phyloP scores from a whole-genome alignment of 30 jellyfish, hydroid and myxozoan species.

The Hydractinia echinata region DNA sequence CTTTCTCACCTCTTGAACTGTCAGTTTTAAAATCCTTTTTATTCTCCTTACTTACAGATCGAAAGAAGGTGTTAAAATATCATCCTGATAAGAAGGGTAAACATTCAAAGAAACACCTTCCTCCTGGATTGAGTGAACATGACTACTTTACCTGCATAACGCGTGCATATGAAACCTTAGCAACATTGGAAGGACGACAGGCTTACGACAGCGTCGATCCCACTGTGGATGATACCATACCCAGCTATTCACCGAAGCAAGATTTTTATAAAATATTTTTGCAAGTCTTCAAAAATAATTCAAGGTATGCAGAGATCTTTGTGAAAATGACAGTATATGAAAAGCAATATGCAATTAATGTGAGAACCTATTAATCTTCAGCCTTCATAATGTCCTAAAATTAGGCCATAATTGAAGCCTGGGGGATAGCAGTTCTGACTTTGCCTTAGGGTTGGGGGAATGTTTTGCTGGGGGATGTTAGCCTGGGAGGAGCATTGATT shows the following conservation, averaged over 20 bases:
- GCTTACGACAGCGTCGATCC: constrained; percentile 94
- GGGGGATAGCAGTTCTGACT: not conserved
- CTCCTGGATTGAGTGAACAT: constrained; percentile 73
- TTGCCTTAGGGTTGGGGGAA: not conserved
- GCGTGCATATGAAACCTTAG: constrained; percentile 73
- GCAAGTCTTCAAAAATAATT: constrained; percentile 48
- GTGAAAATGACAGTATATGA: too few relatives aligned
- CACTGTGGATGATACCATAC: constrained; percentile 66
- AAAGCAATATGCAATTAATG: too few relatives aligned
- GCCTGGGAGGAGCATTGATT: too few relatives aligned
- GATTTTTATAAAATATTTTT: constrained; percentile 62
- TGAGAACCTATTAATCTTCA: not conserved
- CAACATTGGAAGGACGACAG: constrained; percentile 64
- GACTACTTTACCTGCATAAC: constrained; percentile 92
- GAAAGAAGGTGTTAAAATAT: constrained; percentile 68
- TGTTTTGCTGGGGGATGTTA: too few relatives aligned
- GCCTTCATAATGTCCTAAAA: not conserved
- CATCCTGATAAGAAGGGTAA: constrained; percentile 87
- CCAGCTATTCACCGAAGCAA: constrained; percentile 57
- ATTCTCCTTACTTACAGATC: constrained; percentile 38
- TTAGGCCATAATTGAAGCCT: not conserved
- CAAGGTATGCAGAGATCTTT: constrained; percentile 46
- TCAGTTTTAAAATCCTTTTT: not conserved
- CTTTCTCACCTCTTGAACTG: not conserved
- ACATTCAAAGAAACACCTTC: constrained; percentile 24